phyloP scores from a whole-genome alignment of 2,888 invertebrate species.

The Gerris lacustris region DNA sequence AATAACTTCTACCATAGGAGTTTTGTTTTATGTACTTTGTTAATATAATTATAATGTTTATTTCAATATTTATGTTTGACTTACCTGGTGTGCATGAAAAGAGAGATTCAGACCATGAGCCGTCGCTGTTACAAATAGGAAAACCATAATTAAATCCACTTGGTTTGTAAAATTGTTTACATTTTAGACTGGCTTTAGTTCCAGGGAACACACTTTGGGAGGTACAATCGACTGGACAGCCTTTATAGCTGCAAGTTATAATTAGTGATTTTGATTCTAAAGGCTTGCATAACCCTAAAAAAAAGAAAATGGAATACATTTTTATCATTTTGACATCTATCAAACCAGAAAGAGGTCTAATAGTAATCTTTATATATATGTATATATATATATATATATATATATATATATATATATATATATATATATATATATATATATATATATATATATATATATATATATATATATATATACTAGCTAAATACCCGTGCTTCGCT shows the following conservation, averaged over 20 bases:
- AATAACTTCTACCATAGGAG: no score
- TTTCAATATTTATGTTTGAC: neutral
- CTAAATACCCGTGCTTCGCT: no score
- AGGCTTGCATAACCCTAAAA: slow-evolving; percentile 26
- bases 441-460: no score
- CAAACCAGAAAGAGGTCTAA: no score
- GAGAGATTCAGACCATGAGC: slow-evolving; percentile 25
- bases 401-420: no score
- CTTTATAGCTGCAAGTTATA: slow-evolving; percentile 23
- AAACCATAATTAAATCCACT: slow-evolving; percentile 15
- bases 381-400: no score
- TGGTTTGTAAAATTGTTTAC: slow-evolving; percentile 23
- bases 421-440: no score
- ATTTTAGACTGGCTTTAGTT: slow-evolving; percentile 22
- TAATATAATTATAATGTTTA: no score
- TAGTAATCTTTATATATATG: no score
- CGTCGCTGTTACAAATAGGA: slow-evolving; percentile 23
- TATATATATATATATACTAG: no score
- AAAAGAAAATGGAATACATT: neutral
- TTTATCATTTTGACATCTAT: no score
- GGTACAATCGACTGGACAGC: slow-evolving; percentile 21
- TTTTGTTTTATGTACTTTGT: no score
- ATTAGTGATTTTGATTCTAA: slow-evolving; percentile 26
- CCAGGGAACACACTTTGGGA: slow-evolving; percentile 21
- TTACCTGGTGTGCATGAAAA: slow-evolving; percentile 29